Conservation (phyloP, 2,797 vertebrate genomes). For the Acomys russatus region DNA sequence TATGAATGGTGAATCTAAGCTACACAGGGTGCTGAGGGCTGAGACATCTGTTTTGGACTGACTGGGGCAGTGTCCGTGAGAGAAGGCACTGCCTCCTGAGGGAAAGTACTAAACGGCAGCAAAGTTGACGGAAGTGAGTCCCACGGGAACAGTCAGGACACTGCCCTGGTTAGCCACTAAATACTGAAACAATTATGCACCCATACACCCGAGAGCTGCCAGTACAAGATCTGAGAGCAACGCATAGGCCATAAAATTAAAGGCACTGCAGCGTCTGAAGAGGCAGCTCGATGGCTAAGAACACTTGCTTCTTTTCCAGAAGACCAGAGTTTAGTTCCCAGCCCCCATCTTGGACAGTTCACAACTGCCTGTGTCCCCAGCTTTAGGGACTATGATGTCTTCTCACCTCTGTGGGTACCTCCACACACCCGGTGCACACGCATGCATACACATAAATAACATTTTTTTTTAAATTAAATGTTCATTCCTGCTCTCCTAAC, state of each 20-base stretch:
- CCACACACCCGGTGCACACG: too few species aligned
- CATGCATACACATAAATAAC: not conserved
- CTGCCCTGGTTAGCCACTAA: not conserved
- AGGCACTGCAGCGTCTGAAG: not conserved
- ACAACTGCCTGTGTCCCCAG: not conserved
- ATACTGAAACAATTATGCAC: not conserved
- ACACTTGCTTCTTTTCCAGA: not conserved
- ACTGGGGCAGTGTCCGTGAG: not conserved
- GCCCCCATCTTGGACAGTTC: not conserved
- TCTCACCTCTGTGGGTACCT: not conserved
- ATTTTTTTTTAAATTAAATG: too few species aligned
- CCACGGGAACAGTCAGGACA: not conserved
- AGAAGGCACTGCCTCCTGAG: not conserved
- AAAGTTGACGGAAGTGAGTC: not conserved
- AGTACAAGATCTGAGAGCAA: not conserved
- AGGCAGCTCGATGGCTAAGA: not conserved
- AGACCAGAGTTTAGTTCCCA: not conserved
- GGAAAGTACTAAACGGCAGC: not conserved
- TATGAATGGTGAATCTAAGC: not conserved
- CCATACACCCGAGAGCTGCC: not conserved
- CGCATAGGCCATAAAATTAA: not conserved
- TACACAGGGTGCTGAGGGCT: not conserved
- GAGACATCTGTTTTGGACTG: not conserved
- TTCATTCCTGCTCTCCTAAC: not conserved
- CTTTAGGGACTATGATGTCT: not conserved